Evolutionary conservation across 2,113 vertebrate genomes (phyloP), one percentile per base, ranked within the genome.

Genomic region (Falcunculus frontatus): DNA sequence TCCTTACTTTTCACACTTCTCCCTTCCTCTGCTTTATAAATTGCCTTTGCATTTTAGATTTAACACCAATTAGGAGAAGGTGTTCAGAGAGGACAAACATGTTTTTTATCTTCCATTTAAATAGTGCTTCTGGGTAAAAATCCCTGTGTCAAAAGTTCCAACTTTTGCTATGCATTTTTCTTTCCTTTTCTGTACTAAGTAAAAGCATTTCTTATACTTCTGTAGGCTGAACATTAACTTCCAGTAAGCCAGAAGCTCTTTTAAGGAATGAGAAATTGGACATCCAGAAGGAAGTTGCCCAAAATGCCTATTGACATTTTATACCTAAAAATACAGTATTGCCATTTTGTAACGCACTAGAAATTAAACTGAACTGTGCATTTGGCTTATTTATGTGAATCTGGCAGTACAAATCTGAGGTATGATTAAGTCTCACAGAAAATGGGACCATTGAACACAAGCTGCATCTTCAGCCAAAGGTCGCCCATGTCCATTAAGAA

Each of bases 61-160:
- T 91, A 92, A 91, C 95, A 89, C 73, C 95, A 95, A 89, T 97
- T 96, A 96, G 82, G 83, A 53, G 53, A 91, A 84, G 67, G 56
- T 73, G 80, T 94, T 95, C 56, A 59, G 80, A 89, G 73, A 92
- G 79, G 72, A 86, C 76, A 95, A 94, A 92, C 73, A 39, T 56
- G 56, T 6, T 73, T 93, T 93, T 95, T 87, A 84, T 89, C 88
- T 93, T 72, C 68, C 23, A 72, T 79, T 96, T 84, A 87, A 93
- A 63, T 70, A 64, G 83, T 12, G 27, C 26, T 84, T 84, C 57
- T 90, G 60, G 69, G 65, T 93, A 84, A 76, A 91, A 95, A 84
- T 84, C 44, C 32, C 26, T 27, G 42, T 69, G 33, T 69, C 9
- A 6, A 52, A 59, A 74, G 15, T 63, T 86, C 47, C 33, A 80